Percentiles rank a stretch among this genome's conserved stretches.
These are phyloP conservation scores for Manis crassicaudata DNA, from an alignment of 2,797 vertebrate species.

Conservation along the genomic window DNA sequence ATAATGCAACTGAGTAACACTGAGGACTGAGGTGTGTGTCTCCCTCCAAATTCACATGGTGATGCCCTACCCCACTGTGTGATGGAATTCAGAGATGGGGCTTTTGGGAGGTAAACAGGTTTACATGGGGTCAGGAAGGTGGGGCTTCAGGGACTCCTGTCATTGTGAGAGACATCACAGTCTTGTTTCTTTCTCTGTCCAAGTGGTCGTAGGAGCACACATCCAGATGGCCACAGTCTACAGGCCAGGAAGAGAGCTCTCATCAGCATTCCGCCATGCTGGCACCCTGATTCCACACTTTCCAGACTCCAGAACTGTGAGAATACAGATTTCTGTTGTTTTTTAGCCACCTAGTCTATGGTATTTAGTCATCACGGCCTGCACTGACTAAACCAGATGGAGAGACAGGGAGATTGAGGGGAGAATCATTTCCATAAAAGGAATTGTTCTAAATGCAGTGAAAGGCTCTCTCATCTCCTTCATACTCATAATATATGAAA, in stretches of 20 bases:
- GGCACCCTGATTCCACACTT: neutral
- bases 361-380: neutral
- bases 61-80: neutral
- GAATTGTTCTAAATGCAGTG: neutral
- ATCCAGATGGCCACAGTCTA: neutral
- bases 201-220: neutral
- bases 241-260: neutral
- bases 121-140: neutral
- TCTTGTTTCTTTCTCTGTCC: neutral
- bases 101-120: neutral
- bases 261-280: neutral
- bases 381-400: neutral
- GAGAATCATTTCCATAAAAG: slow-evolving; percentile 26
- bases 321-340: neutral
- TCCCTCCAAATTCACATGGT: neutral
- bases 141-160: neutral
- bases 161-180: neutral
- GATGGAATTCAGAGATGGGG: neutral
- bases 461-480: slow-evolving; percentile 16
- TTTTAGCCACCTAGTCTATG: neutral
- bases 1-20: neutral
- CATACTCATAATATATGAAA: neutral
- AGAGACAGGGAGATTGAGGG: neutral
- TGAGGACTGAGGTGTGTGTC: neutral
- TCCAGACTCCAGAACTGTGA: neutral